Evolutionary conservation across 2,797 vertebrate species (phyloP).

Genomic region (Pangasius mekongensis): DNA sequence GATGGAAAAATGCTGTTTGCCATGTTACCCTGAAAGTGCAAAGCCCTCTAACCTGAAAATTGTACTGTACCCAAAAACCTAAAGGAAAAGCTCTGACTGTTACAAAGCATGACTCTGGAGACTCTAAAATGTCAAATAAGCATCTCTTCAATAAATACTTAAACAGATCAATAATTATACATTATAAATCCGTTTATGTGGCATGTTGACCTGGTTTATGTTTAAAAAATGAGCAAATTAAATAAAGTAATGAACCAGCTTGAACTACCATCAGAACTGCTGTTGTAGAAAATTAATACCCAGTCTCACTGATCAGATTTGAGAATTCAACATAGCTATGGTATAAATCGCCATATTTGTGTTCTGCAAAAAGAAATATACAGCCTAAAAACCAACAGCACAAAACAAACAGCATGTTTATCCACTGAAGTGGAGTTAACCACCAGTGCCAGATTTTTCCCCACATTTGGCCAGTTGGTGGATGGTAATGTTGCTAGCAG

Average conservation of each 20-base stretch:
- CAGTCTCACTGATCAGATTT: not conserved
- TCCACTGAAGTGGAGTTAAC: not conserved
- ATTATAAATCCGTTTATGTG: not conserved
- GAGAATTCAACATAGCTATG: not conserved
- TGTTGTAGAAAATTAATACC: not conserved
- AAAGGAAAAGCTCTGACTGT: not conserved
- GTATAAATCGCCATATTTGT: not conserved
- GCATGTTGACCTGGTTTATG: not conserved
- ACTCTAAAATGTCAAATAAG: not conserved
- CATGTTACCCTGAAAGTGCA: not conserved
- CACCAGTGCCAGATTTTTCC: not conserved
- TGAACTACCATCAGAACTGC: not conserved
- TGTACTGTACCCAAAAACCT: not conserved
- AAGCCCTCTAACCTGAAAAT: not conserved
- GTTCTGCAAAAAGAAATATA: not conserved
- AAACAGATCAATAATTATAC: not conserved
- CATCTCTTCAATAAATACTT: not conserved
- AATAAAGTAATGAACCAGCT: not conserved
- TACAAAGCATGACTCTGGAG: not conserved
- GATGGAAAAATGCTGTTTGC: no score
- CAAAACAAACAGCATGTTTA: not conserved
- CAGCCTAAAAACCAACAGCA: no score
- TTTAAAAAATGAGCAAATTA: not conserved
- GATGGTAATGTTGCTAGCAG: not conserved
- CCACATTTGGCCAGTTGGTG: not conserved